Conservation (phyloP, 2,888 invertebrate genomes). For the Yponomeuta evonymella region DNA sequence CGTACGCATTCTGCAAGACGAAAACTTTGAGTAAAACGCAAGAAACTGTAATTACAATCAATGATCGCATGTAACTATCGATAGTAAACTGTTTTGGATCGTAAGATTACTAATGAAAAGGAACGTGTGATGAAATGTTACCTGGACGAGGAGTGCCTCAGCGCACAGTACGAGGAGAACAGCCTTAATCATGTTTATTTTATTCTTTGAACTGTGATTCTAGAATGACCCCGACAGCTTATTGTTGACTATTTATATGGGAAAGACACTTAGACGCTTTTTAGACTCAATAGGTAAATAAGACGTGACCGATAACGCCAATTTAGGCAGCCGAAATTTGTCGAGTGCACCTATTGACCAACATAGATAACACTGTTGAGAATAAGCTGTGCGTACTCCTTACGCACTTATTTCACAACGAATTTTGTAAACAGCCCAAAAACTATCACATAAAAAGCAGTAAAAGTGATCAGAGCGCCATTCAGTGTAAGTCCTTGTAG, state of each 20-base stretch:
- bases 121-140: neutral
- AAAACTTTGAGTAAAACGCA: too few relatives aligned
- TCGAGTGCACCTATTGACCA: neutral
- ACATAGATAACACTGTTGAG: neutral
- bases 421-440: neutral
- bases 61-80: too few relatives aligned
- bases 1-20: neutral
- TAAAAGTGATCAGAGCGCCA: neutral
- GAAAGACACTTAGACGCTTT: neutral
- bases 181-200: neutral
- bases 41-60: too few relatives aligned
- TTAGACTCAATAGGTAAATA: too few relatives aligned
- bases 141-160: neutral
- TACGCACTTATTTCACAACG: neutral
- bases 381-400: neutral
- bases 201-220: slow-evolving; percentile 2
- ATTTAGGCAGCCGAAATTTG: neutral
- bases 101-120: neutral
- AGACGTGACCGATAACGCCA: neutral
- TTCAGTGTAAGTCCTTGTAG: too few relatives aligned
- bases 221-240: neutral
- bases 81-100: neutral
- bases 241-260: neutral
- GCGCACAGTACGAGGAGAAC: neutral
- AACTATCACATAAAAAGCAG: neutral